Conservation (phyloP, 2,797 vertebrate genomes). For the Sciurus vulgaris region DNA sequence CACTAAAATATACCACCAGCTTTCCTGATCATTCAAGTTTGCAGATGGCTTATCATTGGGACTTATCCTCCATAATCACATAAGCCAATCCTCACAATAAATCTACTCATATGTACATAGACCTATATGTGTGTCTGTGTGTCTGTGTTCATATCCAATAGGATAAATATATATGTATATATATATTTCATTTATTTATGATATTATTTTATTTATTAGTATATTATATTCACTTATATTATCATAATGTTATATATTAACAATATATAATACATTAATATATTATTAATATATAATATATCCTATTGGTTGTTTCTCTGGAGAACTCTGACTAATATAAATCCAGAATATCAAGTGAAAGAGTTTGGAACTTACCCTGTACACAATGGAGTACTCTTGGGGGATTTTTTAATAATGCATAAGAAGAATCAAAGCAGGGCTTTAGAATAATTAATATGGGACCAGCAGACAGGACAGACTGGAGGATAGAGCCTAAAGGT, state of each 20-base stretch:
- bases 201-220: no score
- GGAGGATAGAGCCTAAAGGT: not conserved
- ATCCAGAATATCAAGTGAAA: not conserved
- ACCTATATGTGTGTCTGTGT: not conserved
- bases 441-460: constrained; percentile 37
- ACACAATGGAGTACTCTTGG: not conserved
- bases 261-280: no score
- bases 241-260: no score
- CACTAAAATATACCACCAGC: not conserved
- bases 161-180: no score
- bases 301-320: not conserved
- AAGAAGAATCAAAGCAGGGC: constrained; percentile 31
- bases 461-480: not conserved
- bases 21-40: not conserved
- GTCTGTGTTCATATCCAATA: not conserved
- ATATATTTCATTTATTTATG: no score
- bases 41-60: not conserved
- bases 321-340: not conserved
- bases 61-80: not conserved
- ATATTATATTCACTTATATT: no score
- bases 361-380: not conserved
- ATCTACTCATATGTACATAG: no score
- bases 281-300: no score
- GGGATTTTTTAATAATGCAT: not conserved
- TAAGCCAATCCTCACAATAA: not conserved